Base-by-base conservation (phyloP, 2,797 vertebrate genomes). In the Melanotaenia pygmaea region DNA sequence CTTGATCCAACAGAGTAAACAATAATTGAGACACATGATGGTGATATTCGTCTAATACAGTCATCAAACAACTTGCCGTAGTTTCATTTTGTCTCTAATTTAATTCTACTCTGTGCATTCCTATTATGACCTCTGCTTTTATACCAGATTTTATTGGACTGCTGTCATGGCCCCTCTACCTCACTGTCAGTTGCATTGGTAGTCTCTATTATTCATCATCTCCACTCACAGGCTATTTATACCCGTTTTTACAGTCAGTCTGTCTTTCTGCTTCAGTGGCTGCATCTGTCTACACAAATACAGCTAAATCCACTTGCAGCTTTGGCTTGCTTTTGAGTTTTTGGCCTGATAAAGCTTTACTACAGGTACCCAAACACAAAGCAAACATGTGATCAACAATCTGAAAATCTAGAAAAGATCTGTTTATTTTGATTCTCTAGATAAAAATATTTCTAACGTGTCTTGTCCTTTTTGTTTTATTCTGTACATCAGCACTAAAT, bases 121-220 rank as follows among this genome's bases (percentile, higher is more conserved):
- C 50, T 28, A 51, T 59, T 51, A 53, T 26, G 22, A 45, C 26
- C 40, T 47, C 4, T 59, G 64, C 67, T 79, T 77, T 76, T 47
- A 53, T 37, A 9, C 32, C 2, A 3, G 35, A 71, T 72, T 85
- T 65, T 70, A 65, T 72, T 71, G 56, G 72, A 59, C 76, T 28
- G 74, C 85, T 79, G 54, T 77, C 79, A 43, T 47, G 62, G 72
- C 78, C 68, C 67, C 74, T 83, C 80, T 78, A 70, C 77, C 64
- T 85, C 86, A 84, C 76, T 73, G 82, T 83, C 84, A 76, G 84
- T 72, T 62, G 67, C 74, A 63, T 45, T 75, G 77, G 76, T 75
- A 38, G 74, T 67, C 88, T 94, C 81, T 74, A 94, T 94, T 94
- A 94, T 94, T 95, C 88, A 95, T 93, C 82, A 89, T 56, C 79